These are phyloP conservation scores for Hypanus sabinus DNA, from an alignment of 2,113 vertebrate species.

Conservation along the genomic window DNA sequence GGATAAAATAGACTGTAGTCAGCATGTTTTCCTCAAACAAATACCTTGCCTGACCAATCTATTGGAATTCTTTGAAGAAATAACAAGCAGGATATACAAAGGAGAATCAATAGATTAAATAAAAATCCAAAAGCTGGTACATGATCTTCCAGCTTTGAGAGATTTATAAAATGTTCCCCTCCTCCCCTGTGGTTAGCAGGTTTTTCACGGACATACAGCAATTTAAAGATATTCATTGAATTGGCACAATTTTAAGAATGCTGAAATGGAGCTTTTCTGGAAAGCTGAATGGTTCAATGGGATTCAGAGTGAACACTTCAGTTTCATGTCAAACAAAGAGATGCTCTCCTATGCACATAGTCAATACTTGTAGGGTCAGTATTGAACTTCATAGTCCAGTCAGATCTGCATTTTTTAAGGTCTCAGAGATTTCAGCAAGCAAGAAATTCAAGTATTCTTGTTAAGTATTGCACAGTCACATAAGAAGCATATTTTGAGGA, in stretches of 20 bases:
- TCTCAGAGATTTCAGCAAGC: not conserved
- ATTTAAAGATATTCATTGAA: not conserved
- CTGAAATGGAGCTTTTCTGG: not conserved
- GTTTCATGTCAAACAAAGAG: not conserved
- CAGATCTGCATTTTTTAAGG: not conserved
- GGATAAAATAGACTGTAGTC: too few relatives aligned
- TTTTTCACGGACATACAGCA: too few relatives aligned
- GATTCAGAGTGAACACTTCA: not conserved
- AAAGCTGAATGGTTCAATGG: not conserved
- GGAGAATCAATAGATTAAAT: too few relatives aligned
- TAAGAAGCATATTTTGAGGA: not conserved
- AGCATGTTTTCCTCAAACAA: too few relatives aligned
- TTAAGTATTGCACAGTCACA: not conserved
- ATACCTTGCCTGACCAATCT: too few relatives aligned
- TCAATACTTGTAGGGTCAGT: not conserved
- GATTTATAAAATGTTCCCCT: not conserved
- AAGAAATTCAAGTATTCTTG: not conserved
- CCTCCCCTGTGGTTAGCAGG: too few relatives aligned
- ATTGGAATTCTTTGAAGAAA: too few relatives aligned
- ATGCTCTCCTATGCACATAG: not conserved
- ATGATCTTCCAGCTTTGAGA: not conserved
- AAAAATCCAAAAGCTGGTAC: not conserved
- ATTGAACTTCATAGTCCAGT: not conserved
- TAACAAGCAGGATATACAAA: too few relatives aligned
- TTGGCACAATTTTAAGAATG: not conserved